Base-by-base conservation (phyloP, 2,113 vertebrate species). In the Puma concolor region DNA sequence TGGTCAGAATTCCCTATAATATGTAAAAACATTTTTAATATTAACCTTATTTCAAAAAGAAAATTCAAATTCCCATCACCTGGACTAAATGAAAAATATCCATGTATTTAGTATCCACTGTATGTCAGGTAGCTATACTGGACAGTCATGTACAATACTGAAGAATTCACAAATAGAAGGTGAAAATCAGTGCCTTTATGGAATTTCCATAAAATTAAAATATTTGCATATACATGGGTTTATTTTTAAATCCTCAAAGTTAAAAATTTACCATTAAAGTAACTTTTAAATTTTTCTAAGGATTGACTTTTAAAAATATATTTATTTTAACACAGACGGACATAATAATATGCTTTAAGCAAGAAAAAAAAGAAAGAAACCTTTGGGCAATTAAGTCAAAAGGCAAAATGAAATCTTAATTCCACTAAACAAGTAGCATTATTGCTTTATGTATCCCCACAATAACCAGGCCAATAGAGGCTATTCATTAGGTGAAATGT, bases 401-500 rank as follows among this genome's bases (percentile, higher is more conserved):
- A 90, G 44, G n/a, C 44, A 95, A 97, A 96, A 89, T 33, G 31
- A 97, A 95, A 97, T 87, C 25, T 83, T 92, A 94, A 90, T 95
- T 95, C 48, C 33, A 80, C 17, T 79, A n/a, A 95, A 97, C 14
- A 72, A 94, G 54, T 79, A 87, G 19, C 1, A 12, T 29, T 96
- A 86, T 57, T 41, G 57, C 48, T 97, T 98, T 97, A 98, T 93
- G 38, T 74, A 92, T 74, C 94, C 38, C 88, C 96, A 41, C 72
- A 95, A 95, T 94, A 98, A 93, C 44, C 77, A 76, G 57, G 36
- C 76, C 97, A 97, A 94, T 10, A 41, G 88, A 3, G 52, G 52
- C 95, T 96, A 96, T 98, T 95, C 98, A 83, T 95, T 71, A 96
- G 69, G 94, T 96, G 69, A 98, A 97, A 94, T 64, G 93, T 95